phyloP scores from a whole-genome alignment of 2,113 vertebrate species.

The Gasterosteus aculeatus region DNA sequence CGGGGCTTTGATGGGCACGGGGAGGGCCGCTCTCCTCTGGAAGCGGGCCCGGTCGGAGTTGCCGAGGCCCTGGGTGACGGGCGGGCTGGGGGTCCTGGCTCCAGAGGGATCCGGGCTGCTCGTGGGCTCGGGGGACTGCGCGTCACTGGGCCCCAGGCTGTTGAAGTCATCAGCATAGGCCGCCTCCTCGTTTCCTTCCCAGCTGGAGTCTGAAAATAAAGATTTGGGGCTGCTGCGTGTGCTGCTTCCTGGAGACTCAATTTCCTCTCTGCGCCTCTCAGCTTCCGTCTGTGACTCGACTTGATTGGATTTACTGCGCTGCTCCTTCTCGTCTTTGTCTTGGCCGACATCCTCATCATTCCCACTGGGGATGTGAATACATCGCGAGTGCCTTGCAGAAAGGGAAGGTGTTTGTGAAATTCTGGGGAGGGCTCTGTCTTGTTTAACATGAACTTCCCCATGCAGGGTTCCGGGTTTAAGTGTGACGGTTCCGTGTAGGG shows the following conservation, averaged over 20 bases:
- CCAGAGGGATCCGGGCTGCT: constrained; percentile 72
- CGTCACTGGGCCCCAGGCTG: constrained; percentile 74
- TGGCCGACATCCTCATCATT: constrained; percentile 8
- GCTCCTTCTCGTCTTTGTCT: constrained; percentile 33
- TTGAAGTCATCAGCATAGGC: constrained; percentile 86
- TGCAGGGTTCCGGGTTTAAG: constrained; percentile 14
- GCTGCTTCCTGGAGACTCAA: constrained; percentile 36
- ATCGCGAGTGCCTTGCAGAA: constrained; percentile 32
- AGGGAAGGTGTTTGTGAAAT: constrained; percentile 11
- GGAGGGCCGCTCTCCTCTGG: constrained; percentile 60
- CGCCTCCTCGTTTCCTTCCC: constrained; percentile 70
- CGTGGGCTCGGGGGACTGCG: constrained; percentile 57
- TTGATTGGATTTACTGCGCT: constrained; percentile 26
- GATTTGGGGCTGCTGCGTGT: constrained; percentile 60
- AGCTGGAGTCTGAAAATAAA: constrained; percentile 76
- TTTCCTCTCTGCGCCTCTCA: constrained; percentile 35
- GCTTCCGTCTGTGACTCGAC: constrained; percentile 26
- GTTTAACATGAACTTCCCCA: not conserved
- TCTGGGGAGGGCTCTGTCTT: not conserved
- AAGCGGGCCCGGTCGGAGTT: constrained; percentile 63
- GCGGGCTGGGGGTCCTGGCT: constrained; percentile 49
- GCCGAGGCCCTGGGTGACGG: constrained; percentile 13
- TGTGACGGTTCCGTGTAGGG: constrained; percentile 8
- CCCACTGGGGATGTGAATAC: constrained; percentile 55
- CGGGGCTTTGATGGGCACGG: constrained; percentile 78